Evolutionary conservation across 2,113 vertebrate species (phyloP), one percentile per base, ranked within the genome.

Genomic region (Tyrannus savana): DNA sequence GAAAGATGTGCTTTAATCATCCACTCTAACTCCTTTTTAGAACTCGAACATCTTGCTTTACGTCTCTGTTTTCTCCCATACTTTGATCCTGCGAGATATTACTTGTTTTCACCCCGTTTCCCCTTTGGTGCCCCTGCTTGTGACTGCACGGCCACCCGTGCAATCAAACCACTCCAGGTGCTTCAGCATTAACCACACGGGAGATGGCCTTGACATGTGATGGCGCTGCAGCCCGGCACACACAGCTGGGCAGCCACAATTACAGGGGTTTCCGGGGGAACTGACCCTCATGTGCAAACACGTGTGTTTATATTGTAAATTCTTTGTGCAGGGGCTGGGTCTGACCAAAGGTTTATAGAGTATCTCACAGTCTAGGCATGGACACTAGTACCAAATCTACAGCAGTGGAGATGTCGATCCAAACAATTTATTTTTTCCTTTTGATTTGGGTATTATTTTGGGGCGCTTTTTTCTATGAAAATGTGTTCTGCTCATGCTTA

Each of bases 231-330:
- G 90, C 55, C 59, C 49, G 42, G 81, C 87, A 56, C 1, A 2
- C 89, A 93, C 84, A 95, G 87, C 95, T 87, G 93, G 89, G 58
- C 87, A 89, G 87, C 89, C 69, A 78, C 81, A 94, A 93, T 91
- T 79, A 62, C 89, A 73, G 74, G 68, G 23, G 58, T 17, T 50
- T 58, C 55, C 14, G 6, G 44, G 37, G 71, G 60, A 84, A 25
- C 81, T 96, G 94, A 95, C 84, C 92, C 84, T 84, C 41, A 7
- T 89, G 91, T 87, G 94, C 84, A 97, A 96, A 96, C 81, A 95
- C 41, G 59, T 0, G 0, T 77, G 83, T 92, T 95, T 96, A 75
- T 86, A 71, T 93, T 93, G 96, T 50, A 90, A 95, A 95, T 93
- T 95, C 91, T 92, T 96, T 63, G 33, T 50, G 88, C 79, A n/a